Evolutionary conservation across 2,888 invertebrate species (phyloP), one percentile per base, ranked within the genome.

Genomic region (Eurytoma adleriae): DNA sequence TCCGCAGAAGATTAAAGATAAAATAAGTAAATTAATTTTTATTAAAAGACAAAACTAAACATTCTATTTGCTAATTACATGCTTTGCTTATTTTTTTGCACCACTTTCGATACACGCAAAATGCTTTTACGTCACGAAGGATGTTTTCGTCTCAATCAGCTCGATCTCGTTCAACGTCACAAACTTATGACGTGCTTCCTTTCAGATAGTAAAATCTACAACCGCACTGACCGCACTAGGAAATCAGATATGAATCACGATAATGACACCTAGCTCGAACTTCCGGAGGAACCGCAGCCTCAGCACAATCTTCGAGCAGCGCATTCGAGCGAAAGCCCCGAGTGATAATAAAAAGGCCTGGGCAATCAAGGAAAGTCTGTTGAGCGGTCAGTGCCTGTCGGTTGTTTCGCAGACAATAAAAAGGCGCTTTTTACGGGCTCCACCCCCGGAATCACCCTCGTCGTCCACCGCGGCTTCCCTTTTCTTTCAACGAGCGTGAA

Each of bases 281-380:
- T 72, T 78, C 50, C 59, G 64, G 69, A 59, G 54, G 48, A 66
- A 40, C 66, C 30, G 24, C 18, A 56, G 40, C 7, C 30, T 48
- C 18, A 56, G 40, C 7, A 3, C 40, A 40, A 7, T 7, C 40
- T 40, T 40, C 40, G 40, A 40, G 4, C 40, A 40, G 40, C 7
- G 59, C 20, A 27, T 40, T 40, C 27, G 69, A 14, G 56, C 14
- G 67, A 50, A 72, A 84, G 82, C 83, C 84, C 84, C 85, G 85
- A 89, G 89, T 88, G 88, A 89, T 88, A 88, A 88, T 89, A 89
- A 89, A 89, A 88, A 82, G 30, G 27, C 40, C 86, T 82, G 85
- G 71, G 85, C 89, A 88, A 89, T 88, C 88, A 88, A 88, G 85
- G 14, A 40, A 40, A 40, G 40, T 40, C 14, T 5, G 57, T 59